These are phyloP conservation scores for Todiramphus chloris DNA, from an alignment of 2,113 vertebrate genomes.

Conservation along the genomic window DNA sequence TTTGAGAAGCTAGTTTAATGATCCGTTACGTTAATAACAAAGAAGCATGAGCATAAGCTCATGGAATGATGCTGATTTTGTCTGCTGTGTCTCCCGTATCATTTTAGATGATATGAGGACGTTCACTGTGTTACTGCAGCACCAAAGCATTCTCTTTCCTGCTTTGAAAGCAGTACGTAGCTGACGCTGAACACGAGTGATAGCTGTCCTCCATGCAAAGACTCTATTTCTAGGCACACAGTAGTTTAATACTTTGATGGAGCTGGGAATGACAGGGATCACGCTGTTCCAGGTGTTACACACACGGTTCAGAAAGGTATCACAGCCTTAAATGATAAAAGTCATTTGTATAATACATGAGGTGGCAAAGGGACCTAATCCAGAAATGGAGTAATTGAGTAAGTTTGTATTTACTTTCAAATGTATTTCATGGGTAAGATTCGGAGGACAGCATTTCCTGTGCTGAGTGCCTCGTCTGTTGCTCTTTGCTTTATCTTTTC, in stretches of 20 bases:
- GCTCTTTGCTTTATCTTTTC: neutral
- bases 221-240: neutral
- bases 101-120: neutral
- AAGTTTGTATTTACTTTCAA: neutral
- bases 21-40: neutral
- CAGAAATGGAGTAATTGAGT: neutral
- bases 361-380: neutral
- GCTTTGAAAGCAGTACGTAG: neutral
- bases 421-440: neutral
- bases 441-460: neutral
- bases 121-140: fast-evolving
- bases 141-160: neutral
- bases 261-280: neutral
- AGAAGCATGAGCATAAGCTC: neutral
- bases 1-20: neutral
- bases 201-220: neutral
- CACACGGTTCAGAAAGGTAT: neutral
- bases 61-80: neutral
- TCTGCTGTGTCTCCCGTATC: neutral
- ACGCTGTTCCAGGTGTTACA: neutral
- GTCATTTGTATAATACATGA: neutral
- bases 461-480: neutral
- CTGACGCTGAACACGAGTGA: neutral
- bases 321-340: neutral
- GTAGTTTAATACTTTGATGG: neutral